A percentile compares a stretch with the other conserved stretches of the same genome.
phyloP scores from a whole-genome alignment of 2,888 invertebrate species.

The Microctonus hyperodae region DNA sequence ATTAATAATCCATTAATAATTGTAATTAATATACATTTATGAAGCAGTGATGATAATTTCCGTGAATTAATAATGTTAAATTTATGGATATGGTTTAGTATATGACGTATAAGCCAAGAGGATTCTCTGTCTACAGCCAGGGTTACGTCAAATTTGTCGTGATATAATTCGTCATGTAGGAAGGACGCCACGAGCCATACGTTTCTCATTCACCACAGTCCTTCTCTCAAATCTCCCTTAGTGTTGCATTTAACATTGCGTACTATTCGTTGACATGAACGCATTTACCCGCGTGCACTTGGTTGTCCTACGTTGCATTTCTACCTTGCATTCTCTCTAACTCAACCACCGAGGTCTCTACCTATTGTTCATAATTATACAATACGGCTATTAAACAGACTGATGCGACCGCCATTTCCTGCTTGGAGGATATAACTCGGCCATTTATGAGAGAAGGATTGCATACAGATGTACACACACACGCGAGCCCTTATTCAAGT shows the following conservation, averaged over 20 bases:
- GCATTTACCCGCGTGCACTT: slow-evolving; percentile 43
- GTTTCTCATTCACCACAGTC: slow-evolving; percentile 31
- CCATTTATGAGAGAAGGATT: slow-evolving; percentile 54
- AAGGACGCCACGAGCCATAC: slow-evolving; percentile 23
- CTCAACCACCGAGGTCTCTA: slow-evolving; percentile 32
- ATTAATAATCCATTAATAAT: neutral
- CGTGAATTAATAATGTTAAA: slow-evolving; percentile 57
- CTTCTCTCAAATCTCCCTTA: slow-evolving; percentile 38
- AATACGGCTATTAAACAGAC: slow-evolving; percentile 64
- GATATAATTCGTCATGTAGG: slow-evolving; percentile 55
- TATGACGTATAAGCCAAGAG: slow-evolving; percentile 21
- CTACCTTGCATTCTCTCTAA: slow-evolving; percentile 3
- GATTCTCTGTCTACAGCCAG: slow-evolving; percentile 11
- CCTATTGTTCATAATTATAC: slow-evolving; percentile 63
- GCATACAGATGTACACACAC: slow-evolving; percentile 35
- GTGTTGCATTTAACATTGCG: slow-evolving; percentile 37
- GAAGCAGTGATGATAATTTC: neutral
- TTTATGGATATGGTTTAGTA: slow-evolving; percentile 56
- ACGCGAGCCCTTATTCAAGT: slow-evolving; percentile 26
- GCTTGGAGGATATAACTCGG: slow-evolving; percentile 45
- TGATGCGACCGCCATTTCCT: slow-evolving; percentile 62
- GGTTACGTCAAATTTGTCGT: slow-evolving; percentile 55
- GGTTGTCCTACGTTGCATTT: slow-evolving; percentile 22
- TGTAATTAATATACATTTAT: slow-evolving; percentile 1
- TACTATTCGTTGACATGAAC: slow-evolving; percentile 18